Evolutionary conservation across 2,888 invertebrate species (phyloP), one percentile per base, ranked within the genome.

Genomic region (Lamproptera curius): DNA sequence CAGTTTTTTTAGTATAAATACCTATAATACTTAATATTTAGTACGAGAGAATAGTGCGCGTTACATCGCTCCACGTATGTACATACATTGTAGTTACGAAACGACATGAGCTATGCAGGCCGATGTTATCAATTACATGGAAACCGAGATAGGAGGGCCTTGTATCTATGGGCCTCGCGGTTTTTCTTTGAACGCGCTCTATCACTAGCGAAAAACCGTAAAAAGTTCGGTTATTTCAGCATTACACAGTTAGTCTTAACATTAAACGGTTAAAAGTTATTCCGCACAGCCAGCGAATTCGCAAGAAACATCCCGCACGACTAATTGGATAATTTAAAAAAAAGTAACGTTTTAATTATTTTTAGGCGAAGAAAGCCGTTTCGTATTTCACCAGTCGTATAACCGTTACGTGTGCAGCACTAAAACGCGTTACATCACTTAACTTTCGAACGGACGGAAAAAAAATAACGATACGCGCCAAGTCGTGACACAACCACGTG

Each of bases 141-240:
- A 70, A 74, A 70, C 67, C 63, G 61, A 66, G 71, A 70, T 73
- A 73, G 37, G 42, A 46, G 41, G 33, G 50, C 53, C 40, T 54
- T 53, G 51, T 55, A 50, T 47, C 40, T 35, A 36, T 37, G 33
- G 16, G 35, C 35, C 26, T 10, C 31, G 16, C 13, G 16, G 31
- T 44, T 50, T 40, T 50, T 28, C n/a, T 28, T 26, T 11, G 2
- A 46, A 35, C 31, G n/a, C 20, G 28, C 28, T 28, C 28, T 11
- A 6, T 31, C 4, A 11, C 2, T 11, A 20, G 20, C 20, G 20
- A 20, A 3, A 20, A 20, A 38, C 50, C 54, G 56, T 57, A 52
- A 55, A 46, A 55, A 55, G 40, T 46, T 61, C 62, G 59, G 65
- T 64, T 63, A 65, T 36, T n/a, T n/a, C n/a, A n/a, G n/a, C n/a